Conservation (phyloP, 1,140 invertebrate species). For the Globodera rostochiensis region DNA sequence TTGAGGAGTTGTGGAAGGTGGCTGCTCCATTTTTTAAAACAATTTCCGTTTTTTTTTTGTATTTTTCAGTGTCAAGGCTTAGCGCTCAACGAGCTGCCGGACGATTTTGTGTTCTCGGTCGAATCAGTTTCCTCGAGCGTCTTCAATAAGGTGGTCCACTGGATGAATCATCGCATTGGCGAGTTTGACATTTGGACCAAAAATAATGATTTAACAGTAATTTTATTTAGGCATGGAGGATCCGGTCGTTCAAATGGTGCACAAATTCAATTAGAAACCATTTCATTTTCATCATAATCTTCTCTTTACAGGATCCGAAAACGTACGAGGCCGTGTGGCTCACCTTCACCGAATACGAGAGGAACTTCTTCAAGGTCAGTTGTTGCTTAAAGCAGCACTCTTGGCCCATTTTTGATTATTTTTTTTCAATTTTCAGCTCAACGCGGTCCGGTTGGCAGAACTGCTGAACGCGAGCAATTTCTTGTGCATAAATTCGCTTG, state of each 20-base stretch:
- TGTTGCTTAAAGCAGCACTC: background rate
- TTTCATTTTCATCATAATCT: background rate
- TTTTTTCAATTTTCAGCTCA: background rate
- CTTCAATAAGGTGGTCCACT: conserved; percentile 30
- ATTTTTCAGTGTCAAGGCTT: background rate
- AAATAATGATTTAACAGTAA: background rate
- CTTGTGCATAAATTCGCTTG: background rate
- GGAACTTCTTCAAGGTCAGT: conserved; percentile 31
- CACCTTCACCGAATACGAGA: conserved; percentile 30
- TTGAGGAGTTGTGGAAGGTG: background rate
- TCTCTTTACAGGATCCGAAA: conserved; percentile 17
- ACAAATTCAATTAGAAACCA: background rate
- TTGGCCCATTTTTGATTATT: background rate
- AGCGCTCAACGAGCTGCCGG: background rate
- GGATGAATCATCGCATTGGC: conserved; percentile 19
- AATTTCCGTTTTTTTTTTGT: background rate
- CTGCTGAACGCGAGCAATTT: conserved; percentile 7
- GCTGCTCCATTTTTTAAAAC: background rate
- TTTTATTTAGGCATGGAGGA: conserved; percentile 19
- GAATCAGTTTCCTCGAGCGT: background rate
- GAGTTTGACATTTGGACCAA: background rate
- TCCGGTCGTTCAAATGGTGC: background rate
- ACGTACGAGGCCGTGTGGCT: conserved; percentile 29
- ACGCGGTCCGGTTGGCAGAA: background rate
- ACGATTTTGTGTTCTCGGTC: conserved; percentile 28